Evolutionary conservation across 2,797 vertebrate genomes (phyloP), one percentile per base, ranked within the genome.

Genomic region (Pelodytes ibericus): DNA sequence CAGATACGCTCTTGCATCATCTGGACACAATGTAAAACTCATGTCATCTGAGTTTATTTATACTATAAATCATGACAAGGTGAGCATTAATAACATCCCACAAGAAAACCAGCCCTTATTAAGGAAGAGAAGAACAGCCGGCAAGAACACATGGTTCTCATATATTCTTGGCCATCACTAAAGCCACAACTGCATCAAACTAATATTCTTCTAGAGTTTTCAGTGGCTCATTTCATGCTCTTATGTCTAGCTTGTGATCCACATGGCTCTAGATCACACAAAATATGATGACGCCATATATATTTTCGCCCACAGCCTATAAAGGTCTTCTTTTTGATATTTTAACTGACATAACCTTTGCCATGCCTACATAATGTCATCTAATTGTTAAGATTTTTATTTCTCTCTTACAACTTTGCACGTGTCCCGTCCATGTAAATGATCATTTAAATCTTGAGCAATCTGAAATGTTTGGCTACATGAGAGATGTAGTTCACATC

Each of bases 21-120:
- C 30, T 20, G 67, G 79, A 20, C 57, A 53, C 33, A 69, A 72
- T 60, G 6, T 30, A 75, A 83, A 47, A 72, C 36, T 9, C 26
- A 1, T 80, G 33, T 81, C 27, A 5, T 2, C 39, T 20, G 47
- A 49, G 57, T 83, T 75, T 20, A n/a, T 84, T 80, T 81, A 83
- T 58, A 71, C 69, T 56, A 60, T 76, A 75, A 84, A 80, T 83
- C 74, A 83, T 65, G 78, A 80, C 10, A 61, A 47, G 71, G 1
- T 72, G 41, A 70, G 18, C 60, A 72, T 70, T 81, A 68, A 66
- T 56, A 81, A 57, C 68, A 56, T 77, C 65, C 27, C 47, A 49
- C 6, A 68, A 80, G 63, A 22, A 82, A 81, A 62, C 16, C 20
- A 41, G 20, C 9, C 44, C 66, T 44, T 74, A 71, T 80, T 53